Percentiles rank a stretch among this genome's conserved stretches.
phyloP scores from a whole-genome alignment of 2,888 invertebrate genomes.

The Liodrosophila aerea region DNA sequence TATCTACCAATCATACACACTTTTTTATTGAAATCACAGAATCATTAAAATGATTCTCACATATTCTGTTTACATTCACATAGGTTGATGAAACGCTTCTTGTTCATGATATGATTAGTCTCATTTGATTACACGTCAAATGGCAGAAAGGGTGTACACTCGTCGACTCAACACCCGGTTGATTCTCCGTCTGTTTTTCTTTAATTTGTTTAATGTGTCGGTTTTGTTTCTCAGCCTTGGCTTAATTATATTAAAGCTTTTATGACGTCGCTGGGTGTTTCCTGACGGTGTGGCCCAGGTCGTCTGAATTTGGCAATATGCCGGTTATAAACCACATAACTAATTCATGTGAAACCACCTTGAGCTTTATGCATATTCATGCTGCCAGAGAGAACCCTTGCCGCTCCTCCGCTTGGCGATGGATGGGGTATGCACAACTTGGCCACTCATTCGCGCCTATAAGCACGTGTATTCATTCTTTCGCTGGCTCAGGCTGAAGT shows the following conservation, averaged over 20 bases:
- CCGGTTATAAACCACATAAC: slow-evolving; percentile 51
- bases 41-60: too few species aligned
- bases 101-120: too few species aligned
- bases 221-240: slow-evolving; percentile 24
- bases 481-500: slow-evolving; percentile 13
- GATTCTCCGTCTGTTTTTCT: background rate
- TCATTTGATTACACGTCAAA: too few species aligned
- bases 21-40: too few species aligned
- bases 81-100: too few species aligned
- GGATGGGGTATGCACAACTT: background rate
- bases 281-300: slow-evolving; percentile 1
- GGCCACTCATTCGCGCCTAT: slow-evolving; percentile 41
- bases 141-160: too few species aligned
- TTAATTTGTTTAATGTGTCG: slow-evolving; percentile 17
- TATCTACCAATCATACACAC: too few species aligned
- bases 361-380: slow-evolving; percentile 62
- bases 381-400: slow-evolving; percentile 17
- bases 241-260: slow-evolving; percentile 60
- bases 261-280: slow-evolving; percentile 20
- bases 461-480: slow-evolving; percentile 31
- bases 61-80: too few species aligned
- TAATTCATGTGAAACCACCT: slow-evolving; percentile 62
- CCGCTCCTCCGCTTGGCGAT: background rate
- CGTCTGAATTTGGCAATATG: slow-evolving; percentile 34
- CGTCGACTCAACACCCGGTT: too few species aligned